These are phyloP conservation scores for Eira barbara DNA, from an alignment of 2,113 vertebrate genomes.

Conservation along the genomic window DNA sequence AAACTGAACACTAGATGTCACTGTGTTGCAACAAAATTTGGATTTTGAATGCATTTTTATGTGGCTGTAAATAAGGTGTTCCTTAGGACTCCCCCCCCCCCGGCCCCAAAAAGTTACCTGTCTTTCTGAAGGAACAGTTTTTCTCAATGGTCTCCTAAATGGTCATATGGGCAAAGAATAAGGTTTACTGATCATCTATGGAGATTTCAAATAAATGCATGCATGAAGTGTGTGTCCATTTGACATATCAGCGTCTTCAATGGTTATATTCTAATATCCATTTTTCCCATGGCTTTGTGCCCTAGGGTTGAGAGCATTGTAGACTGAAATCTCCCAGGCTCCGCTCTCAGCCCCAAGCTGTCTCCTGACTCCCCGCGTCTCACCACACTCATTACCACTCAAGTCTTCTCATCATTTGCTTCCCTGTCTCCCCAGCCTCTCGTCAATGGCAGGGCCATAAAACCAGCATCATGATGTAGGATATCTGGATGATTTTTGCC, in stretches of 20 bases:
- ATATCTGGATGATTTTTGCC: background rate
- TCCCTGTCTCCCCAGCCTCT: background rate
- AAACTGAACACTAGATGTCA: conserved; percentile 80
- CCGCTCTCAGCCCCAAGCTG: accelerated
- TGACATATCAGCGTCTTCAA: background rate
- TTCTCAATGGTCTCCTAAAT: background rate
- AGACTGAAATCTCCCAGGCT: accelerated
- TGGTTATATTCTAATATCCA: background rate
- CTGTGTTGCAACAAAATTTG: conserved; percentile 67
- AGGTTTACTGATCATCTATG: background rate
- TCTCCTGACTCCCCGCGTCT: background rate
- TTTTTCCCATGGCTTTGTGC: background rate
- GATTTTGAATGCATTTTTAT: conserved; percentile 59
- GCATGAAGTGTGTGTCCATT: background rate
- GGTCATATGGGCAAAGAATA: background rate
- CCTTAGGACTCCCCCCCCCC: background rate
- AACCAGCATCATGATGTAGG: too few relatives aligned
- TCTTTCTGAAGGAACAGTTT: background rate
- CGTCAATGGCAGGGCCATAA: accelerated
- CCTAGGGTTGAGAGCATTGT: background rate
- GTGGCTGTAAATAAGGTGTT: conserved; percentile 75
- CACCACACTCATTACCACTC: accelerated
- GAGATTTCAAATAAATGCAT: background rate
- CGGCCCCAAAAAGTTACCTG: background rate
- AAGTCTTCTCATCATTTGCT: too few relatives aligned